Percentiles rank a stretch among this genome's conserved stretches.
phyloP scores from a whole-genome alignment of 2,113 vertebrate species.

The Hippocampus comes region DNA sequence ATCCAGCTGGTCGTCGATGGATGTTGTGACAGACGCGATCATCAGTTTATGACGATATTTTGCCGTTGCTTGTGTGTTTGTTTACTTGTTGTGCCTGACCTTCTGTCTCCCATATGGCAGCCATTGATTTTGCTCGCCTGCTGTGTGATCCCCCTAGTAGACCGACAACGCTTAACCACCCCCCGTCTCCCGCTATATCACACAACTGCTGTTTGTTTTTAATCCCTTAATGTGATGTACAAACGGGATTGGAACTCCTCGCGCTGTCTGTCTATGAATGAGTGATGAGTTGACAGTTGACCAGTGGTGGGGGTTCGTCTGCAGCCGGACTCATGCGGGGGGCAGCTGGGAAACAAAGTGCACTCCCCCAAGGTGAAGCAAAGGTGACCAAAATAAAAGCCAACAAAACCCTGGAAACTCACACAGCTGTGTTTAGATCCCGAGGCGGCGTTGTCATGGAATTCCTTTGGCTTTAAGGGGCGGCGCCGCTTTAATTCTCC shows the following conservation, averaged over 20 bases:
- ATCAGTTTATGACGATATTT: slow-evolving; percentile 46
- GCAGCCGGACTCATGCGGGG: slow-evolving; percentile 14
- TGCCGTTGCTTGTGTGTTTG: slow-evolving; percentile 37
- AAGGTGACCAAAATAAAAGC: slow-evolving; percentile 39
- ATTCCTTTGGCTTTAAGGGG: slow-evolving; percentile 50
- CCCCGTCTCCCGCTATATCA: slow-evolving; percentile 28
- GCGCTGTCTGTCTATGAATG: slow-evolving; percentile 30
- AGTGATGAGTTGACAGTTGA: slow-evolving; percentile 29
- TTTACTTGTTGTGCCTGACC: slow-evolving; percentile 48
- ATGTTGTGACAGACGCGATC: slow-evolving; percentile 32
- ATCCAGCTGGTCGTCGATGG: slow-evolving; percentile 38
- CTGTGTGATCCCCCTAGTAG: slow-evolving; percentile 49
- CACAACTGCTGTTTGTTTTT: slow-evolving; percentile 40
- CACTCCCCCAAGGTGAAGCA: slow-evolving; percentile 44
- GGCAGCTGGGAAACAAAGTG: slow-evolving; percentile 32
- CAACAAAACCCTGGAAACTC: slow-evolving; percentile 12
- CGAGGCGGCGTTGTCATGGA: slow-evolving; percentile 44
- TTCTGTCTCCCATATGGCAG: slow-evolving; percentile 53
- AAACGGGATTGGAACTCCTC: slow-evolving; percentile 50
- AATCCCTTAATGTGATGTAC: slow-evolving; percentile 53
- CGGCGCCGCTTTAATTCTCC: slow-evolving; percentile 32
- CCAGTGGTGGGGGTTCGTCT: slow-evolving; percentile 12
- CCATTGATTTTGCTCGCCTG: slow-evolving; percentile 46
- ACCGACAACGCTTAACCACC: slow-evolving; percentile 36
- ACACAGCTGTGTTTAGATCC: slow-evolving; percentile 49